phyloP scores from a whole-genome alignment of 2,113 vertebrate species.

The Pituophis catenifer region DNA sequence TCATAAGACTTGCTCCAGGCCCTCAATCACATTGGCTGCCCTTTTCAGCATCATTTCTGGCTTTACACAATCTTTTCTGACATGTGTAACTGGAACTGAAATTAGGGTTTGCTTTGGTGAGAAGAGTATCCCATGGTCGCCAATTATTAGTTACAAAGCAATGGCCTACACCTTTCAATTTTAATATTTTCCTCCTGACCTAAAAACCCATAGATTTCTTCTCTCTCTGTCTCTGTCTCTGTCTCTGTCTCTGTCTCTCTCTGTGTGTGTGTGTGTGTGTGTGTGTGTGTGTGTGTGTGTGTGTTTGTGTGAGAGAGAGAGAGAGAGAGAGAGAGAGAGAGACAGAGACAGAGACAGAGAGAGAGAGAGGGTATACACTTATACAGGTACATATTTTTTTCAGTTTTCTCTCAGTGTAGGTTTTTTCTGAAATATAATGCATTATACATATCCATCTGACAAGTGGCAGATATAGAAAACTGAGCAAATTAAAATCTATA shows the following conservation, averaged over 20 bases:
- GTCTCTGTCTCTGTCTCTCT: background rate
- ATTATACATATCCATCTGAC: background rate
- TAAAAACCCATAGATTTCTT: background rate
- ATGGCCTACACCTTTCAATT: background rate
- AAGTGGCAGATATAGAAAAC: background rate
- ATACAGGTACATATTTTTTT: background rate
- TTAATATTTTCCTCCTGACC: background rate
- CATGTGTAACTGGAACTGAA: background rate
- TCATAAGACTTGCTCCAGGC: background rate
- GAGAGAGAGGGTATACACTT: background rate
- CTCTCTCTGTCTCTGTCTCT: background rate
- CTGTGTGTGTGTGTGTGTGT: background rate
- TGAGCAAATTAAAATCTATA: background rate
- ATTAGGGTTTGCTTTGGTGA: background rate
- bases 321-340: background rate
- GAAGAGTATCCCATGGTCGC: background rate
- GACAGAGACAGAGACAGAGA: no score
- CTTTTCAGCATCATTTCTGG: background rate
- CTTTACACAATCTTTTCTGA: background rate
- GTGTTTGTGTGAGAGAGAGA: background rate
- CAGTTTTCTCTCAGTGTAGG: background rate
- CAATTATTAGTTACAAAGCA: background rate
- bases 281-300: background rate
- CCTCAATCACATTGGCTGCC: background rate
- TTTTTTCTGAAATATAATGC: background rate